phyloP scores from a whole-genome alignment of 1,140 invertebrate species.

The Ceratina japonica region DNA sequence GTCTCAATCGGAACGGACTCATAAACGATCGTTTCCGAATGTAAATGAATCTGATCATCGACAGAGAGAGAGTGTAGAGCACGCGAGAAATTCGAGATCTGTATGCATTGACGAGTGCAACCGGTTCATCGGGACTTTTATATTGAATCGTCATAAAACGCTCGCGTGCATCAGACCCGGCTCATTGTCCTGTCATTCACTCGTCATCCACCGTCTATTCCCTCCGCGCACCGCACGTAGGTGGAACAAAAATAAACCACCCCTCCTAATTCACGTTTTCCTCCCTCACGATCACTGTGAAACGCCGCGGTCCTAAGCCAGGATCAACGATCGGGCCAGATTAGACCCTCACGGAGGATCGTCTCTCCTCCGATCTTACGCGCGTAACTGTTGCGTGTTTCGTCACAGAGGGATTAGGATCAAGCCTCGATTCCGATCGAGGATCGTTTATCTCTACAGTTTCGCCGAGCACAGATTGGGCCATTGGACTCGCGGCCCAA shows the following conservation, averaged over 20 bases:
- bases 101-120: conserved; percentile 73
- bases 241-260: conserved; percentile 77
- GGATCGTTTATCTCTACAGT: neutral
- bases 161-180: conserved; percentile 76
- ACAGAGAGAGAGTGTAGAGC: neutral
- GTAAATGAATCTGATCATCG: conserved; percentile 52
- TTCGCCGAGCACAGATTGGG: neutral
- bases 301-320: conserved; percentile 56
- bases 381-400: conserved; percentile 57
- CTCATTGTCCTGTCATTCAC: conserved; percentile 80
- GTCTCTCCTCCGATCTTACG: conserved; percentile 17
- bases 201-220: conserved; percentile 76
- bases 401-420: conserved; percentile 37
- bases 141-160: conserved; percentile 80
- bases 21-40: conserved; percentile 47
- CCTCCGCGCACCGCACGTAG: conserved; percentile 22
- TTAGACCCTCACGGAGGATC: neutral
- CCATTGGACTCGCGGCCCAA: no score
- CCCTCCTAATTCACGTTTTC: conserved; percentile 75
- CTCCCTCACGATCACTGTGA: conserved; percentile 48
- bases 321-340: conserved; percentile 55
- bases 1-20: conserved; percentile 8
- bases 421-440: conserved; percentile 33
- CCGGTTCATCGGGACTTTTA: conserved; percentile 52
- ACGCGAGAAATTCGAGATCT: conserved; percentile 68